A percentile compares a stretch with the other conserved stretches of the same genome.
phyloP scores from a whole-genome alignment of 2,888 invertebrate genomes.

The Platycnemis pennipes region DNA sequence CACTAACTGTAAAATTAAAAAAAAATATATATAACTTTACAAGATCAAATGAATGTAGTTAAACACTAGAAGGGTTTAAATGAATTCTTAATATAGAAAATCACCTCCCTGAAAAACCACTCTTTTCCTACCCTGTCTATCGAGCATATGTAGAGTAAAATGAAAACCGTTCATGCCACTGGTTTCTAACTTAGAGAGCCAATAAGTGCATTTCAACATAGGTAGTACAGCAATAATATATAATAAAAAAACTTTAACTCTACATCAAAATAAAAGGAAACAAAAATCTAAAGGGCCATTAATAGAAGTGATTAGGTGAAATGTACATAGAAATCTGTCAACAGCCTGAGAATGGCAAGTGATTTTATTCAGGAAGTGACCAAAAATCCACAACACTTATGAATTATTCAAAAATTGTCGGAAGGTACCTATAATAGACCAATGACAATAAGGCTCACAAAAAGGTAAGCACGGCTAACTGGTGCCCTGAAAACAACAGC shows the following conservation, averaged over 20 bases:
- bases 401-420: not conserved
- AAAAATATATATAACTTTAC: not conserved
- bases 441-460: not conserved
- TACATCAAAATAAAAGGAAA: not conserved
- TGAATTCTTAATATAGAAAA: not conserved
- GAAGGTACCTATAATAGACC: not conserved
- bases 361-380: not conserved
- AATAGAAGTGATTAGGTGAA: not conserved
- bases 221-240: not conserved
- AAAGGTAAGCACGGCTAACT: conserved; percentile 7
- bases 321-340: not conserved
- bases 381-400: not conserved
- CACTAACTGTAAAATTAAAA: not conserved
- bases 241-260: not conserved
- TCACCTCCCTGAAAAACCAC: not conserved
- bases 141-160: not conserved
- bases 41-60: not conserved
- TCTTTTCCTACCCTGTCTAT: not conserved
- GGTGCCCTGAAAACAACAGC: conserved; percentile 19
- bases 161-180: not conserved
- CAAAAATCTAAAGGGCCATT: not conserved
- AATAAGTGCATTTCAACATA: not conserved
- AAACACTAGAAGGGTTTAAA: not conserved
- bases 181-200: not conserved
- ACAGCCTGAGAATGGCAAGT: not conserved